A percentile compares a stretch with the other conserved stretches of the same genome.
These are phyloP conservation scores for Phymorhynchus buccinoides DNA, from an alignment of 1,140 invertebrate genomes.

Conservation along the genomic window DNA sequence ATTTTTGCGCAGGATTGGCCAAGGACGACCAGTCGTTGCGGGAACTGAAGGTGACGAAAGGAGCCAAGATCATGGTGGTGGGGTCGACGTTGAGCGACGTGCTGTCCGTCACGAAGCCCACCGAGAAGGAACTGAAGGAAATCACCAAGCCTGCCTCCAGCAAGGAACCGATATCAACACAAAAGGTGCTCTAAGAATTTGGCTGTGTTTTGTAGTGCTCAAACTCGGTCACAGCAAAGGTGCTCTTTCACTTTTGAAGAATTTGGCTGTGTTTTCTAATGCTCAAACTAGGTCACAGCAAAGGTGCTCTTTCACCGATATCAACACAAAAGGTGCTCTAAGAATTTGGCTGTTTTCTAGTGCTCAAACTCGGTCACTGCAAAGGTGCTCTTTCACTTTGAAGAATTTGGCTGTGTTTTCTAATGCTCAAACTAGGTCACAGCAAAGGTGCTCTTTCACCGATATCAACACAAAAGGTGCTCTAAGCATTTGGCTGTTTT, in stretches of 20 bases:
- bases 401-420: too few species aligned
- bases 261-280: too few species aligned
- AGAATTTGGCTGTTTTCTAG: too few species aligned
- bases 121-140: slow-evolving; percentile 71
- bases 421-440: background rate
- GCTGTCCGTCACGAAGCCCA: slow-evolving; percentile 81
- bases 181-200: slow-evolving; percentile 78
- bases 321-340: slow-evolving; percentile 83
- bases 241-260: too few species aligned
- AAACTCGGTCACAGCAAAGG: too few species aligned
- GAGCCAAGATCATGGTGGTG: slow-evolving; percentile 93
- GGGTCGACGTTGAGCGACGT: slow-evolving; percentile 93
- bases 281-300: background rate
- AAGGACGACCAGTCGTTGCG: slow-evolving; percentile 88
- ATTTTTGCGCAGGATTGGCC: slow-evolving; percentile 79
- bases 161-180: slow-evolving; percentile 87
- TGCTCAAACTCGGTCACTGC: too few species aligned
- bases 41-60: slow-evolving; percentile 85
- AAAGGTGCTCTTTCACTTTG: too few species aligned
- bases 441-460: slow-evolving; percentile 75
- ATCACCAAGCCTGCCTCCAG: slow-evolving; percentile 75
- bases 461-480: slow-evolving; percentile 84
- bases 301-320: slow-evolving; percentile 78
- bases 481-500: too few species aligned
- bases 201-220: too few species aligned